Evolutionary conservation across 1,140 invertebrate genomes (phyloP), one percentile per base, ranked within the genome.

Genomic region (Drosophila prosaltans): DNA sequence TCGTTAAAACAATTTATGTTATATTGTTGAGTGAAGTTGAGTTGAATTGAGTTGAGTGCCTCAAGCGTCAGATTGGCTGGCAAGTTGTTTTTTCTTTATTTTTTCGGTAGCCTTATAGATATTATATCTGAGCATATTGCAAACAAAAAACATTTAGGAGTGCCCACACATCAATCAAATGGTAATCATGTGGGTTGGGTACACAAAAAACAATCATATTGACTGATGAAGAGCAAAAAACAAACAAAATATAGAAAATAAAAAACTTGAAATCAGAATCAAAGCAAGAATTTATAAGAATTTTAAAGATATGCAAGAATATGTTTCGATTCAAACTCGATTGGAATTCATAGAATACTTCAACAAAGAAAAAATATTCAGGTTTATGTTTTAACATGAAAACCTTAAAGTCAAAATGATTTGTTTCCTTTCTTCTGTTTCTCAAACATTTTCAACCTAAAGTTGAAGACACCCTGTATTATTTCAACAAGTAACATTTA

Each of bases 111-210:
- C 80, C 72, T 62, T 65, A 24, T 64, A 67, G 58, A 71, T 72
- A 74, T 60, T 73, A 62, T 78, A 65, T 73, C 45, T 65, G 43
- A 26, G 26, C 58, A 65, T 57, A 57, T 68, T 73, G 24, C 40
- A 81, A 78, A 78, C 64, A 79, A 69, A 36, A 71, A 66, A 57
- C 64, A 82, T 69, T 74, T 72, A 71, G 77, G 84, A 83, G 84
- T 89, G 83, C 65, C 80, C 73, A 55, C 55, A 72, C 80, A 88
- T 88, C 83, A 88, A 88, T 89, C 83, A 88, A 88, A 69, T 89
- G 70, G 55, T 72, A 74, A 83, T 83, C 80, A 88, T 89, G 80
- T 83, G 74, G 80, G 79, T 59, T 76, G 66, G 54, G 32, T 64
- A 45, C 40, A 3, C 4, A 24, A 65, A 57, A 77, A 60, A 65